phyloP scores from a whole-genome alignment of 2,888 invertebrate genomes.

The Epinotia demarniana region DNA sequence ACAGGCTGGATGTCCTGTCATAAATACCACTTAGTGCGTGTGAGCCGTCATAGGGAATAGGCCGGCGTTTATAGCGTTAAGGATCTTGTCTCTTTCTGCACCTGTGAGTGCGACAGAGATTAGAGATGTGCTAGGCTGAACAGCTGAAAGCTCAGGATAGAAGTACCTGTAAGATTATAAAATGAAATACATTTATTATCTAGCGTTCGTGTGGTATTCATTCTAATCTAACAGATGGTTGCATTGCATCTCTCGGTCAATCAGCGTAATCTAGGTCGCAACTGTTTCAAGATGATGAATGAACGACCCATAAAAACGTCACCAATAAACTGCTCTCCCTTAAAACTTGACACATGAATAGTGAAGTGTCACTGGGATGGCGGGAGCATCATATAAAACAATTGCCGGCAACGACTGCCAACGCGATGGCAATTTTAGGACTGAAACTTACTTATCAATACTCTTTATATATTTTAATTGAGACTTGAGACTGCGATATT shows the following conservation, averaged over 20 bases:
- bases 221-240: neutral
- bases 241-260: neutral
- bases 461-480: too few species aligned
- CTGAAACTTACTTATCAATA: too few species aligned
- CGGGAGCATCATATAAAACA: neutral
- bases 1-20: constrained; percentile 38
- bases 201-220: neutral
- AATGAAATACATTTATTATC: neutral
- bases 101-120: constrained; percentile 9
- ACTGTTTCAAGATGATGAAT: neutral
- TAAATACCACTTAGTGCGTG: constrained; percentile 29
- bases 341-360: neutral
- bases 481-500: too few species aligned
- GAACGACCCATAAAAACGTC: neutral
- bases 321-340: neutral
- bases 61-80: neutral
- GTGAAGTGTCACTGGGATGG: neutral
- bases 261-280: neutral
- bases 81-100: constrained; percentile 4
- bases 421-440: neutral
- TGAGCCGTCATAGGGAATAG: neutral
- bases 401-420: neutral
- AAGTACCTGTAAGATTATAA: neutral
- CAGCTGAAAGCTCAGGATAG: neutral
- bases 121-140: neutral